Evolutionary conservation across 2,113 vertebrate species (phyloP).

Genomic region (Channa maculata): DNA sequence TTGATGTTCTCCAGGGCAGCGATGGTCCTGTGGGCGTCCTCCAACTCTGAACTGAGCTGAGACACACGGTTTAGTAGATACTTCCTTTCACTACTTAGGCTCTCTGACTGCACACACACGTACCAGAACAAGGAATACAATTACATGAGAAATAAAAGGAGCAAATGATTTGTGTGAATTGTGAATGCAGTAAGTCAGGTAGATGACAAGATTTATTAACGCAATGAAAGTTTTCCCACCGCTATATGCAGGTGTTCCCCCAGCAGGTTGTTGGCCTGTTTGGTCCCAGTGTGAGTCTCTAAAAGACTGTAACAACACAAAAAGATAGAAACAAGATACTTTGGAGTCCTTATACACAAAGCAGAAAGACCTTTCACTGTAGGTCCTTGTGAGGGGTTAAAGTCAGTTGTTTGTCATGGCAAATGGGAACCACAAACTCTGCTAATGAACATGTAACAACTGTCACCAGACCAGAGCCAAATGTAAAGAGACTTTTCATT

Average conservation of each 20-base stretch:
- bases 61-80: conserved; percentile 77
- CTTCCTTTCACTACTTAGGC: conserved; percentile 78
- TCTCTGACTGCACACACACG: conserved; percentile 69
- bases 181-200: conserved; percentile 1
- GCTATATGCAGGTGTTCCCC: conserved; percentile 81
- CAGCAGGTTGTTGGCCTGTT: conserved; percentile 74
- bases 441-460: conserved; percentile 14
- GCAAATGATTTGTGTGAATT: not conserved
- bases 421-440: conserved; percentile 20
- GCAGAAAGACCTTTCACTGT: not conserved
- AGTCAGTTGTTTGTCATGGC: conserved; percentile 29
- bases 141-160: not conserved
- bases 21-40: conserved; percentile 80
- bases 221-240: conserved; percentile 69
- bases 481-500: conserved; percentile 37
- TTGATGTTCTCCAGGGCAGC: conserved; percentile 82
- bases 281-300: conserved; percentile 76
- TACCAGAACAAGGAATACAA: not conserved
- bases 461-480: conserved; percentile 36
- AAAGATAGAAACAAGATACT: not conserved
- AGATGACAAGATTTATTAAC: not conserved
- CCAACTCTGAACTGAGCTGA: conserved; percentile 80
- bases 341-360: no score
- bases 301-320: conserved; percentile 76
- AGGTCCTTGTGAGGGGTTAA: no score